A percentile compares a stretch with the other conserved stretches of the same genome.
These are phyloP conservation scores for Polymixis lichenea DNA, from an alignment of 2,888 invertebrate species.

Conservation along the genomic window DNA sequence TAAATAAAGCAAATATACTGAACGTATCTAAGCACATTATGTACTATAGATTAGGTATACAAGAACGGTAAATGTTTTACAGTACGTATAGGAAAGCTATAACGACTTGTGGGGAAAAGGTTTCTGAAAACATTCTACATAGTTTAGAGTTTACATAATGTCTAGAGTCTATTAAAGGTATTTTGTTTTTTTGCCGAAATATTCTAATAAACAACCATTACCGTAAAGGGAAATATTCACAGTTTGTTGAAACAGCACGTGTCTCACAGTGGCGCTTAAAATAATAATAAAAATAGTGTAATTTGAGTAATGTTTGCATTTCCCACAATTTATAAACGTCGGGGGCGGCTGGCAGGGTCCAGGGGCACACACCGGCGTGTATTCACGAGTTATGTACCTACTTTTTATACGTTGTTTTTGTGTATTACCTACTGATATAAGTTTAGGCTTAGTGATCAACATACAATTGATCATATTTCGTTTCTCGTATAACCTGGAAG, in stretches of 20 bases:
- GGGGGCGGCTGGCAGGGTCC: slow-evolving; percentile 71
- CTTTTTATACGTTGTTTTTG: not conserved
- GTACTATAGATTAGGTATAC: not conserved
- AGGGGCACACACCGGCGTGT: slow-evolving; percentile 39
- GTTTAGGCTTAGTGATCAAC: not conserved
- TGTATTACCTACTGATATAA: slow-evolving; percentile 14
- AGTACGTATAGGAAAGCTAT: not conserved
- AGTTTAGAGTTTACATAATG: not conserved
- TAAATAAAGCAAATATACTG: not conserved
- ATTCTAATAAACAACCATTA: not conserved
- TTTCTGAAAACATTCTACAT: slow-evolving; percentile 2
- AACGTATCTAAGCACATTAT: not conserved
- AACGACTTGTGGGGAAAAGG: not conserved
- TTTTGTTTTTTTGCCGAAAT: not conserved
- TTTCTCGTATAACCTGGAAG: not conserved
- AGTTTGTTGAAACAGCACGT: slow-evolving; percentile 55
- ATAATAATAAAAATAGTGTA: slow-evolving; percentile 80
- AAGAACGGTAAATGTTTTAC: not conserved
- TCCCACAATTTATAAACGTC: slow-evolving; percentile 87
- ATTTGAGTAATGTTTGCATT: slow-evolving; percentile 87
- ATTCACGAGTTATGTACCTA: slow-evolving; percentile 16
- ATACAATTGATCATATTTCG: not conserved
- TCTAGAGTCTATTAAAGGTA: not conserved
- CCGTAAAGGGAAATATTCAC: slow-evolving; percentile 47
- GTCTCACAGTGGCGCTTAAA: slow-evolving; percentile 77